These are phyloP conservation scores for Sitophilus oryzae DNA, from an alignment of 1,140 invertebrate species.

Conservation along the genomic window DNA sequence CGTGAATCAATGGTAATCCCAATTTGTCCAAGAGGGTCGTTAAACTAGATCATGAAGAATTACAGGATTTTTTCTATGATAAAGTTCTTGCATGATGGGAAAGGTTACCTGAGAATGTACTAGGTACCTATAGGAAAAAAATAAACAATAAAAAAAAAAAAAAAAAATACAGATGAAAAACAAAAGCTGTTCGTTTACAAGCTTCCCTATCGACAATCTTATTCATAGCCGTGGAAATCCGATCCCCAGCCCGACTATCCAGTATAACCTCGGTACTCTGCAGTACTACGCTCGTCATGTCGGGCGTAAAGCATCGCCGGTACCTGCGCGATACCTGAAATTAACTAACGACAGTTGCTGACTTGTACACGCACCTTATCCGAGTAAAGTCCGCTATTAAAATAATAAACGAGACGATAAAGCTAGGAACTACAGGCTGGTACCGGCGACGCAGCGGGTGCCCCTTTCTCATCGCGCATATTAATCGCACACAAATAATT, in stretches of 20 bases:
- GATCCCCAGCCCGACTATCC: neutral
- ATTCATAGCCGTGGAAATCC: no score
- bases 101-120: no score
- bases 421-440: conserved; percentile 39
- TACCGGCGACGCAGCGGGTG: conserved; percentile 37
- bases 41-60: no score
- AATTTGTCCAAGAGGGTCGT: no score
- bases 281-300: neutral
- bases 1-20: no score
- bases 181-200: no score
- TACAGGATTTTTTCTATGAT: no score
- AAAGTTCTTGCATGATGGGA: no score
- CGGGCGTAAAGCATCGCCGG: neutral
- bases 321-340: conserved; percentile 4
- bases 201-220: no score
- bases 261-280: neutral
- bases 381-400: conserved; percentile 38
- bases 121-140: no score
- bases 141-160: no score
- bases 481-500: conserved; percentile 39
- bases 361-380: conserved; percentile 30
- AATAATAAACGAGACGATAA: conserved; percentile 41
- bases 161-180: no score
- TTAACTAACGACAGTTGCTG: conserved; percentile 16
- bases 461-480: conserved; percentile 37